These are phyloP conservation scores for Melangyna quadrimaculata DNA, from an alignment of 2,888 invertebrate species.

Conservation along the genomic window DNA sequence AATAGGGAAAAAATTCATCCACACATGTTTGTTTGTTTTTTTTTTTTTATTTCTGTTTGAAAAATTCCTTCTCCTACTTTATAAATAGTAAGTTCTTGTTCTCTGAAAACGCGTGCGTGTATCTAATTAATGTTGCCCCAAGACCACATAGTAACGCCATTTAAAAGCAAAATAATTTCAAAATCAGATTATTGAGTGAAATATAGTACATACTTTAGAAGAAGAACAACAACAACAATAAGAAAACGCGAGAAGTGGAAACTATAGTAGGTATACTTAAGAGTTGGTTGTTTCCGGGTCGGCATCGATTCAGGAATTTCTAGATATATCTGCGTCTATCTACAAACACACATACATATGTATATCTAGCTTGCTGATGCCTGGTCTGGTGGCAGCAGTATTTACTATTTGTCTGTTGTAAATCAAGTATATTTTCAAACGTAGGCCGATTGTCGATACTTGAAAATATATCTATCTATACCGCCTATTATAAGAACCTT, in stretches of 20 bases:
- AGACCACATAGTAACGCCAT: constrained; percentile 47
- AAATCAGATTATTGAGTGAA: constrained; percentile 44
- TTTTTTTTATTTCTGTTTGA: not conserved
- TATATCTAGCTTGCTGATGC: not conserved
- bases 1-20: not conserved
- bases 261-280: constrained; percentile 42
- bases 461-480: constrained; percentile 21
- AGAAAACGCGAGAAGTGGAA: constrained; percentile 12
- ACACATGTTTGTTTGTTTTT: not conserved
- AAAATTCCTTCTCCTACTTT: not conserved
- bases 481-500: constrained; percentile 37
- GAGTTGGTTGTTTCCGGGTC: constrained; percentile 49
- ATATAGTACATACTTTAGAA: not conserved
- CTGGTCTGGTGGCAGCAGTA: not conserved
- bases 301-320: constrained; percentile 12
- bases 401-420: constrained; percentile 17
- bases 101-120: constrained; percentile 37
- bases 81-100: constrained; percentile 13
- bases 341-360: not conserved
- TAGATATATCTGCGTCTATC: not conserved
- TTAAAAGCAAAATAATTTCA: constrained; percentile 50
- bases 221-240: not conserved
- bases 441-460: constrained; percentile 56
- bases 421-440: constrained; percentile 35
- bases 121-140: constrained; percentile 38